Base-by-base conservation (phyloP, 1,140 invertebrate genomes). In the Drosophila rhopaloa region DNA sequence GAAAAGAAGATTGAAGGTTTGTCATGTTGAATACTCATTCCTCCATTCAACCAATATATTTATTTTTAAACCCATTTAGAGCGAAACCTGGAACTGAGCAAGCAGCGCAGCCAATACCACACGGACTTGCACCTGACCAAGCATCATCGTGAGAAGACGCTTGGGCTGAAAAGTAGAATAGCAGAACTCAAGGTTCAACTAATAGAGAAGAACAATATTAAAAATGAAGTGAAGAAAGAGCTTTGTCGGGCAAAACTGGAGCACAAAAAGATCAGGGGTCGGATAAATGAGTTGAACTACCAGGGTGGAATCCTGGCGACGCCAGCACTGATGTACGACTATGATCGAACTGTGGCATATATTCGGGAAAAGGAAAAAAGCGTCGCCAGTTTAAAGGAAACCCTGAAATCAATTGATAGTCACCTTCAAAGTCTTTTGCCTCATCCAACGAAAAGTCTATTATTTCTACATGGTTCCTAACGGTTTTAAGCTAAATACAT, bases 1-100 rank as follows among this genome's bases (percentile, higher is more conserved):
- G 14, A 67, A 41, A 67, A 35, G 0, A 76, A 76, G 24, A 7
- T 76, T 9, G 71, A 76, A n/a, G 74, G 74, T 76, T 67, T 13
- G n/a, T 1, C n/a, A 7, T 9, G 27, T 0, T 0, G 5, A n/a
- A 9, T 13, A 8, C 7, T 13, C 7, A 5, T 13, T 8, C 13
- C 10, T n/a, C 8, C 0, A 10, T 13, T 10, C 4, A 27, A n/a
- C 7, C 0, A 14, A 4, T 5, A 50, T 32, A 14, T 32, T 5
- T 1, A 32, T 35, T 27, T 14, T 11, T 10, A 11, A 14, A 6
- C 8, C 10, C 13, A 1, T 14, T 14, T 0, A 68, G 65, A 66
- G 3, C 38, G 61, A 35, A 68, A 54, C 3, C 0, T 1, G 5
- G 65, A 68, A 1, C 38, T 68, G 0, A 68, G 24, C 1, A 68